phyloP scores from a whole-genome alignment of 2,797 vertebrate genomes.

The Sparus aurata region DNA sequence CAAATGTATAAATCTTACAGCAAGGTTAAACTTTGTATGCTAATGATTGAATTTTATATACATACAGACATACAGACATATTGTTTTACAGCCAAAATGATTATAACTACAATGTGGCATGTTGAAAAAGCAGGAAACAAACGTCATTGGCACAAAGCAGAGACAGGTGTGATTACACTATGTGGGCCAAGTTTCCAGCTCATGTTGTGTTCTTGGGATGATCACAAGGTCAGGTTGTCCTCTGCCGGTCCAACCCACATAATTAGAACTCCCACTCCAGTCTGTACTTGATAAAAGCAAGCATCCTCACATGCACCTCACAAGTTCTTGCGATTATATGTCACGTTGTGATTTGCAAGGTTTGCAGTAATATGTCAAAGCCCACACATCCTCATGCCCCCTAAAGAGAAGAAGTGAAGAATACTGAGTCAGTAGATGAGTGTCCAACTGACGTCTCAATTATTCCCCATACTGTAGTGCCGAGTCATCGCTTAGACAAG shows the following conservation, averaged over 20 bases:
- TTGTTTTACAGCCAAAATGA: too few species aligned
- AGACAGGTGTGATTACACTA: constrained; percentile 36
- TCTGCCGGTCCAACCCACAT: constrained; percentile 19
- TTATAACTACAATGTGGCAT: neutral
- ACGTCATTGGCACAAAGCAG: constrained; percentile 20
- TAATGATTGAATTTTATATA: neutral
- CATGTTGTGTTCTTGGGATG: constrained; percentile 29
- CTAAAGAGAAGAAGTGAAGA: constrained; percentile 58
- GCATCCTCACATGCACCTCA: constrained; percentile 20
- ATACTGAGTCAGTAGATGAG: constrained; percentile 69
- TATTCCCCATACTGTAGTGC: constrained; percentile 75
- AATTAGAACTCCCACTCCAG: constrained; percentile 1
- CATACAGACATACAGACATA: too few species aligned
- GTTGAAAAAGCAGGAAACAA: neutral
- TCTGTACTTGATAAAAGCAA: constrained; percentile 25
- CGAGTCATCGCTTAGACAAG: constrained; percentile 82
- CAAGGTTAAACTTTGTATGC: neutral
- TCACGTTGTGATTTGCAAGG: constrained; percentile 42
- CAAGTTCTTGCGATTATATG: constrained; percentile 28
- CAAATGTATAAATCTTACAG: neutral
- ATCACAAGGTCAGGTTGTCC: constrained; percentile 53
- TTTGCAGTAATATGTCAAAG: constrained; percentile 64
- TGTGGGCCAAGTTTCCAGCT: constrained; percentile 15
- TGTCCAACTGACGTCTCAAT: constrained; percentile 73
- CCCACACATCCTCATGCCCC: constrained; percentile 50